Percentiles rank a stretch among this genome's conserved stretches.
Conservation (phyloP, 2,888 invertebrate genomes). For the Drosophila peninsularis region DNA sequence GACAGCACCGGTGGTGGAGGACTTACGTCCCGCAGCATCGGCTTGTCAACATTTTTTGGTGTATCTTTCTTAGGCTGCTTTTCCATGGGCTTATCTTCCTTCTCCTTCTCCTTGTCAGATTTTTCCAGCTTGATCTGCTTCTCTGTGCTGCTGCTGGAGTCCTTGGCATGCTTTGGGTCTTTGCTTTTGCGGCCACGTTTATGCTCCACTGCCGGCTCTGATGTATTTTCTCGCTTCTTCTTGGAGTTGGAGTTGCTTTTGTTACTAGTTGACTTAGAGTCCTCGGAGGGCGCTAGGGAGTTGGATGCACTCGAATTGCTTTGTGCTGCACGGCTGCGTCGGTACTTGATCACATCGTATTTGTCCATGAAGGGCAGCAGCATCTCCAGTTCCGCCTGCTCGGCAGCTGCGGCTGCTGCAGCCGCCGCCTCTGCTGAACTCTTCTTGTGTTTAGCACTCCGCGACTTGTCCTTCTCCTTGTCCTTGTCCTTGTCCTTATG, state of each 20-base stretch:
- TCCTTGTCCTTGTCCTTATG: constrained; percentile 30
- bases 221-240: constrained; percentile 52
- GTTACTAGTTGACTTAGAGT: constrained; percentile 49
- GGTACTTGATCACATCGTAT: constrained; percentile 87
- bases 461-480: constrained; percentile 55
- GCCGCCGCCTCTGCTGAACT: constrained; percentile 65
- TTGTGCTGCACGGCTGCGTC: constrained; percentile 85
- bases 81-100: constrained; percentile 27
- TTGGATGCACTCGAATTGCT: constrained; percentile 85
- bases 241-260: constrained; percentile 50
- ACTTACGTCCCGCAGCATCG: constrained; percentile 10
- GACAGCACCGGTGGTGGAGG: constrained; percentile 12
- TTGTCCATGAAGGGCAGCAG: constrained; percentile 85
- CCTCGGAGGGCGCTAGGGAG: constrained; percentile 55
- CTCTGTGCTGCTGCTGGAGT: constrained; percentile 30
- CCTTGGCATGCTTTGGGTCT: constrained; percentile 67
- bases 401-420: constrained; percentile 75
- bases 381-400: constrained; percentile 82
- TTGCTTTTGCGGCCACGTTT: constrained; percentile 64
- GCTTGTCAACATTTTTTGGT: constrained; percentile 36
- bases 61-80: constrained; percentile 52
- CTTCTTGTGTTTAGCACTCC: constrained; percentile 58
- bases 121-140: constrained; percentile 39
- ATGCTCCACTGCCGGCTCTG: constrained; percentile 43
- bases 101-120: constrained; percentile 33